A percentile compares a stretch with the other conserved stretches of the same genome.
phyloP scores from a whole-genome alignment of 2,888 invertebrate species.

The Eupithecia abbreviata region DNA sequence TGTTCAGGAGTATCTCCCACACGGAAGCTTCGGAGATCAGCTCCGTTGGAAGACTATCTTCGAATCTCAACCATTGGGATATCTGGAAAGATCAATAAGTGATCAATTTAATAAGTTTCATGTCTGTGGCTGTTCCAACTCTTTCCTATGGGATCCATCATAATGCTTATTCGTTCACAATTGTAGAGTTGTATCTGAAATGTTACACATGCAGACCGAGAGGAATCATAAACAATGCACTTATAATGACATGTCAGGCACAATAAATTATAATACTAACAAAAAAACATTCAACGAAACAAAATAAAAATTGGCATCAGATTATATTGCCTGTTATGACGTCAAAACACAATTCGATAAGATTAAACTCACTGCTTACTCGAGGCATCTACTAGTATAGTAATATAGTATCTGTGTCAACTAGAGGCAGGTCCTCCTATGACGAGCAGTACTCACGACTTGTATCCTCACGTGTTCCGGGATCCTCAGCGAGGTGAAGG shows the following conservation, averaged over 20 bases:
- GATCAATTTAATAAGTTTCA: neutral
- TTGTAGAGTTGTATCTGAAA: no score
- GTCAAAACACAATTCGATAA: neutral
- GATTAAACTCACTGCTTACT: neutral
- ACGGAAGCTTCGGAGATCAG: conserved; percentile 62
- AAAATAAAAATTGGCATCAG: no score
- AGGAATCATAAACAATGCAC: no score
- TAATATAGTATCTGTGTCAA: neutral
- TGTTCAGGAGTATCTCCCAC: conserved; percentile 69
- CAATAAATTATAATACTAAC: no score
- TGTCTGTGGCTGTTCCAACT: neutral
- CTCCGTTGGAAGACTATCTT: conserved; percentile 68
- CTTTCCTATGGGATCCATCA: neutral
- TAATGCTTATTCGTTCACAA: no score
- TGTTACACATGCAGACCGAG: no score
- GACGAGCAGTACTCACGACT: conserved; percentile 62
- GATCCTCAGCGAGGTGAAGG: conserved; percentile 71
- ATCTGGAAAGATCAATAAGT: conserved; percentile 54
- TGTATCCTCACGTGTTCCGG: conserved; percentile 59
- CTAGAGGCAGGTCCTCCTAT: neutral
- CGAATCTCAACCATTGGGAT: conserved; percentile 72
- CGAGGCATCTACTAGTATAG: neutral
- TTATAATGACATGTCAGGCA: no score
- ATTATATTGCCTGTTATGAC: no score
- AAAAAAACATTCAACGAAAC: no score